Base-by-base conservation (phyloP, 2,888 invertebrate genomes). In the Brachypalpus laphriformis region DNA sequence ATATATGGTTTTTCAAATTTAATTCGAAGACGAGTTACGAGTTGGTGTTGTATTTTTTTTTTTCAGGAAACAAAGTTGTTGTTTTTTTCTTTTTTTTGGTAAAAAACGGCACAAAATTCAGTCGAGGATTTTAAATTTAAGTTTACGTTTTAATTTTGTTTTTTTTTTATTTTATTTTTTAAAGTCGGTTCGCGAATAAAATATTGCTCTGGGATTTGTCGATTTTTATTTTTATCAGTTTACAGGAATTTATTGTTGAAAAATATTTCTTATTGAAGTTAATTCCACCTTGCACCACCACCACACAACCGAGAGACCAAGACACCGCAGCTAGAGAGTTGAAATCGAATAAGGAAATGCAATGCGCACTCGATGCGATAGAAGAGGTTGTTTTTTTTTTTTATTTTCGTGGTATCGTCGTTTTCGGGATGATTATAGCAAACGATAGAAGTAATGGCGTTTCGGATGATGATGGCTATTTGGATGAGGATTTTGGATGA, bases 171-270 rank as follows among this genome's bases (percentile, higher is more conserved):
- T 25, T n/a, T n/a, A n/a, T 61, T 22, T 47, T 11, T 56, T 54
- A 34, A 16, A 28, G 16, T 47, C 31, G 4, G n/a, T 66, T 72
- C 45, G 51, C 20, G 54, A 25, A 70, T 56, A 71, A 81, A 81
- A 71, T 85, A 85, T 85, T 85, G 85, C 85, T 85, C 85, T 76
- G 81, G 80, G 81, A 85, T 85, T 85, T 85, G 80, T 81, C 80
- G 70, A 59, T 34, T 45, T 51, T 9, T 37, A 6, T 59, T 51
- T 61, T 37, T 47, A 34, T 8, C 11, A 28, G 14, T 63, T 34
- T 22, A 25, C 14, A 7, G 51, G 28, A n/a, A 56, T 4, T 34
- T 68, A n/a, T 59, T 25, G 14, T 34, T 8, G 47, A 49, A 42
- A 51, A 28, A 25, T 14, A 34, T 42, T 68, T 71, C 63, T 78